These are phyloP conservation scores for Agrenia bidenticulata DNA, from an alignment of 2,888 invertebrate genomes.

Conservation along the genomic window DNA sequence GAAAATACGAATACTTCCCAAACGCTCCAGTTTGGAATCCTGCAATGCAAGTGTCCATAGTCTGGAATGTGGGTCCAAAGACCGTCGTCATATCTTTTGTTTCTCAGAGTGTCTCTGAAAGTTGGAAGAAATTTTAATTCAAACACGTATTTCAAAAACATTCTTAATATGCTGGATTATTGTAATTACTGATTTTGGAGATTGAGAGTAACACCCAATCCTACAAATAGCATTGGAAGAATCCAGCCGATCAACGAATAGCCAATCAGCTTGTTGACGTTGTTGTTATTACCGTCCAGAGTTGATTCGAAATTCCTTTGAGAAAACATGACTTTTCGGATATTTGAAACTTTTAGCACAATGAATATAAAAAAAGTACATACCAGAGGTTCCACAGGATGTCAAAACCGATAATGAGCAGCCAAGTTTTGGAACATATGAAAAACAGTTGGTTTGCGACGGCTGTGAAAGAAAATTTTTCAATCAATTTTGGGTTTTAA, in stretches of 20 bases:
- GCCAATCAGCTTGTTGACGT: too few species aligned
- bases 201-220: conserved; percentile 23
- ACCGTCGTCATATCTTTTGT: conserved; percentile 5
- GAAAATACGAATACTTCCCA: conserved; percentile 38
- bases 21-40: conserved; percentile 31
- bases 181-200: conserved; percentile 18
- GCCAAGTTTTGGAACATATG: conserved; percentile 33
- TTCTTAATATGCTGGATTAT: neutral
- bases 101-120: too few species aligned
- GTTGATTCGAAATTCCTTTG: too few species aligned
- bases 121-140: too few species aligned
- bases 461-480: conserved; percentile 19
- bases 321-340: too few species aligned
- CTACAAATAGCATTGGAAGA: conserved; percentile 24
- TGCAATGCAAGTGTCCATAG: conserved; percentile 31
- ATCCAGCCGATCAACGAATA: conserved; percentile 30
- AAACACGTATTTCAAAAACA: too few species aligned
- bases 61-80: conserved; percentile 30
- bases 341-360: conserved; percentile 18
- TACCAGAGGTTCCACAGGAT: conserved; percentile 27
- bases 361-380: neutral
- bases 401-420: conserved; percentile 31
- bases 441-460: conserved; percentile 30
- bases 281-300: too few species aligned
- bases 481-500: too few species aligned